Conservation (phyloP, 2,797 vertebrate genomes). For the Tenualosa thibaudeaui region DNA sequence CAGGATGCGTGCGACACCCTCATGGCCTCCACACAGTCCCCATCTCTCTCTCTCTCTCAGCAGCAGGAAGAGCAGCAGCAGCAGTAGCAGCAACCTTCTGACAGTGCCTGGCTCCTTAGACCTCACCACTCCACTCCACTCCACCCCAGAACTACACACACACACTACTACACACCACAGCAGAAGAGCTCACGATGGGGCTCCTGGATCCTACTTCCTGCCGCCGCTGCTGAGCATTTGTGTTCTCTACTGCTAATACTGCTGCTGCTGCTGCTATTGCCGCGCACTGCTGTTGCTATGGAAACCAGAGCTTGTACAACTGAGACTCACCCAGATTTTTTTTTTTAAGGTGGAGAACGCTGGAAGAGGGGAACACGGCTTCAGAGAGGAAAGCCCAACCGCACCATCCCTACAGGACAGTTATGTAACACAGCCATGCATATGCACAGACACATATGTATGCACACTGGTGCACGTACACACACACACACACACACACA, state of each 20-base stretch:
- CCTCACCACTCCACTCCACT: conserved; percentile 11
- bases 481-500: neutral
- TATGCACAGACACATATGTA: conserved; percentile 61
- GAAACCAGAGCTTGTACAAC: conserved; percentile 76
- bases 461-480: neutral
- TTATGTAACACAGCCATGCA: conserved; percentile 31
- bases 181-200: neutral
- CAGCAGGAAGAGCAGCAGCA: neutral
- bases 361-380: neutral
- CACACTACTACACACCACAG: conserved; percentile 42
- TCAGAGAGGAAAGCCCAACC: neutral
- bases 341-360: neutral
- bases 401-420: neutral
- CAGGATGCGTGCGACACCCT: neutral
- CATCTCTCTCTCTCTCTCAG: conserved; percentile 47
- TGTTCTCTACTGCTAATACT: conserved; percentile 66
- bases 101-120: neutral
- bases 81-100: neutral
- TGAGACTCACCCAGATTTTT: conserved; percentile 66
- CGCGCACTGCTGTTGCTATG: conserved; percentile 73
- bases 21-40: conserved; percentile 18
- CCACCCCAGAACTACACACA: conserved; percentile 28
- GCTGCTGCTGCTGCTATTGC: conserved; percentile 69
- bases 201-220: conserved; percentile 47
- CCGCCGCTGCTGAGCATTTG: conserved; percentile 57